Evolutionary conservation across 2,113 vertebrate genomes (phyloP).

Genomic region (Paralichthys olivaceus): DNA sequence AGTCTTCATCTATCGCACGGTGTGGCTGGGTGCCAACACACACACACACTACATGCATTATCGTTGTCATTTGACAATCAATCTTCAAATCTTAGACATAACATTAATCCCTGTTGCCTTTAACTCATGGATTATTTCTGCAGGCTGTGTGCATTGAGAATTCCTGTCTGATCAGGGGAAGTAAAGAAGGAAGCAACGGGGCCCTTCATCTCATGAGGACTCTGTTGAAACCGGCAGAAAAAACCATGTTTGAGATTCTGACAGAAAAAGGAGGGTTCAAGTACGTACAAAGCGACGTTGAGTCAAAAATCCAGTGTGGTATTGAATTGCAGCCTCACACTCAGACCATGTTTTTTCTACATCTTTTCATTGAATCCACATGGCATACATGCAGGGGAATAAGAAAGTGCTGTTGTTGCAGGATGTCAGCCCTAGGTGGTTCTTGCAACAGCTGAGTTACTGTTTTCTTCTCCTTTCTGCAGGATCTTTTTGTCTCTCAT

Average conservation of each 20-base stretch:
- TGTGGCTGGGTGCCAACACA: conserved; percentile 56
- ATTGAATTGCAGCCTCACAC: conserved; percentile 25
- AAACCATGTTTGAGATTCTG: conserved; percentile 87
- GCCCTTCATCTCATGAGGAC: conserved; percentile 90
- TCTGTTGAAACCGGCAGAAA: conserved; percentile 89
- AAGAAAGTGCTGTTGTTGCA: conserved; percentile 43
- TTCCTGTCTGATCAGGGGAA: conserved; percentile 93
- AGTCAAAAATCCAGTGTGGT: neutral
- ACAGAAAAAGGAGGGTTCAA: conserved; percentile 89
- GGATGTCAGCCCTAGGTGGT: conserved; percentile 27
- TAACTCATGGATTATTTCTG: conserved; percentile 39
- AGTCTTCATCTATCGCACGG: conserved; percentile 96
- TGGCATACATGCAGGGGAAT: conserved; percentile 14
- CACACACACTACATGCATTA: conserved; percentile 24
- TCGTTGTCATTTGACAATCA: conserved; percentile 6
- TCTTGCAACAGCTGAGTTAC: conserved; percentile 34
- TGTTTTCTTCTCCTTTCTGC: conserved; percentile 47
- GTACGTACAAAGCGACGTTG: conserved; percentile 76
- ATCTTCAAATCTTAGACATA: neutral
- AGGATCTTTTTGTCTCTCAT: conserved; percentile 94
- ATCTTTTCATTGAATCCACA: conserved; percentile 42
- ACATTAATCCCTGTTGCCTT: neutral
- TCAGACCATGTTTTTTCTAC: conserved; percentile 34
- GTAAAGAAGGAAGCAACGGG: conserved; percentile 94
- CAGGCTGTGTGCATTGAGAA: conserved; percentile 97